Conservation (phyloP, 1,140 invertebrate genomes). For the Tachypleus tridentatus region DNA sequence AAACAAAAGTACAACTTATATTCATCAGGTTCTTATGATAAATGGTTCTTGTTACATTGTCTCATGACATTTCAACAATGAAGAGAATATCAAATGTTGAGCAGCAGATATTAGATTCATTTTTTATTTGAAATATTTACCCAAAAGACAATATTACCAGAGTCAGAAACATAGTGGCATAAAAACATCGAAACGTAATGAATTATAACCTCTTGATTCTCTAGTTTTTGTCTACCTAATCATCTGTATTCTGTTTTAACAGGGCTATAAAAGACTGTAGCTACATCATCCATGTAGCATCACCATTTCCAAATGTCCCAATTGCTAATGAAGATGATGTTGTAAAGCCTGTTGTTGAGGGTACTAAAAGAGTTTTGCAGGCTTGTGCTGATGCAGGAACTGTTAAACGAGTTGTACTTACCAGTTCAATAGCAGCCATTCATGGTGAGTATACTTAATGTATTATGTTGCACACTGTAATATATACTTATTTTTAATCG, state of each 20-base stretch:
- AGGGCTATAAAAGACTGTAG: constrained; percentile 41
- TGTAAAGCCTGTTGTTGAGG: constrained; percentile 42
- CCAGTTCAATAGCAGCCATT: constrained; percentile 42
- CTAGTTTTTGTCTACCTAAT: constrained; percentile 9
- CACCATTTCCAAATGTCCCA: constrained; percentile 39
- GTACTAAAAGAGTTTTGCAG: constrained; percentile 41
- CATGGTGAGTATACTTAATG: constrained; percentile 31
- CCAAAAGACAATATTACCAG: no score
- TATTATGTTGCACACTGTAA: neutral
- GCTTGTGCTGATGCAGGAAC: constrained; percentile 36
- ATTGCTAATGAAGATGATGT: constrained; percentile 34
- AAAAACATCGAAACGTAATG: no score
- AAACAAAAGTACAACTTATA: no score
- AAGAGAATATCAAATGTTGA: no score
- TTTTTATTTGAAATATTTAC: no score
- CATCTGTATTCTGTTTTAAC: constrained; percentile 13
- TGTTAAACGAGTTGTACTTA: constrained; percentile 45
- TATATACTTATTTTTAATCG: no score
- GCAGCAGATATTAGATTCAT: no score
- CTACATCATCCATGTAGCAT: constrained; percentile 45
- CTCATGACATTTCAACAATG: no score
- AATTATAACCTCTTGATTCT: neutral
- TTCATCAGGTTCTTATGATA: no score
- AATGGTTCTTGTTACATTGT: no score
- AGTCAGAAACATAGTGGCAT: no score